Evolutionary conservation across 2,113 vertebrate genomes (phyloP).

Genomic region (Indri indri): DNA sequence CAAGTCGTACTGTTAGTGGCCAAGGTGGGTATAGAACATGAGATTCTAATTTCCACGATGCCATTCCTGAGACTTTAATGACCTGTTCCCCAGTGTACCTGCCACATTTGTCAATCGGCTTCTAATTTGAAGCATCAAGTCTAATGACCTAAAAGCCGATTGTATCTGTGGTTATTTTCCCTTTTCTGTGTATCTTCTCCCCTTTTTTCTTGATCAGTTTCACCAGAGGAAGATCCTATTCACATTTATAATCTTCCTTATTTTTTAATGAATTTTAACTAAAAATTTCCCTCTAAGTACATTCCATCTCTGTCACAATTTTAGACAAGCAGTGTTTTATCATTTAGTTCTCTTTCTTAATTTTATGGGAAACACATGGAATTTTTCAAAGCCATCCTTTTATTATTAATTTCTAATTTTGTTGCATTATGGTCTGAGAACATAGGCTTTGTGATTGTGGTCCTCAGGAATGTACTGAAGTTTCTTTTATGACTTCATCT

Average conservation of each 20-base stretch:
- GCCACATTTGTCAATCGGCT: not conserved
- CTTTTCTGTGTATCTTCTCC: not conserved
- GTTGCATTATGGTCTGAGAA: not conserved
- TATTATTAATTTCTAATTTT: not conserved
- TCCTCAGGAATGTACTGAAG: not conserved
- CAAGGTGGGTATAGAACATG: not conserved
- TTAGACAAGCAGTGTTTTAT: not conserved
- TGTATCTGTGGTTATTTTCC: not conserved
- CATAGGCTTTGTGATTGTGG: not conserved
- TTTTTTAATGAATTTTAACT: not conserved
- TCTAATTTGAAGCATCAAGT: not conserved
- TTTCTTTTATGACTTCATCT: not conserved
- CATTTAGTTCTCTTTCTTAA: not conserved
- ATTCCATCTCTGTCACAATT: not conserved
- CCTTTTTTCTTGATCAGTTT: not conserved
- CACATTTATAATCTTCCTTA: not conserved
- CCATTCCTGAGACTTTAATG: not conserved
- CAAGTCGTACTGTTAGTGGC: not conserved
- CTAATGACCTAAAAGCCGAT: not conserved
- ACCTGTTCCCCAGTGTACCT: not conserved
- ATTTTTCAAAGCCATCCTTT: not conserved
- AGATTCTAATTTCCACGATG: not conserved
- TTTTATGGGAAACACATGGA: not conserved
- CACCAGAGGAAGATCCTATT: not conserved
- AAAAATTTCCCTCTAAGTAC: not conserved